Percentiles rank a stretch among this genome's conserved stretches.
phyloP scores from a whole-genome alignment of 2,797 vertebrate species.

The Neoniphon sammara region DNA sequence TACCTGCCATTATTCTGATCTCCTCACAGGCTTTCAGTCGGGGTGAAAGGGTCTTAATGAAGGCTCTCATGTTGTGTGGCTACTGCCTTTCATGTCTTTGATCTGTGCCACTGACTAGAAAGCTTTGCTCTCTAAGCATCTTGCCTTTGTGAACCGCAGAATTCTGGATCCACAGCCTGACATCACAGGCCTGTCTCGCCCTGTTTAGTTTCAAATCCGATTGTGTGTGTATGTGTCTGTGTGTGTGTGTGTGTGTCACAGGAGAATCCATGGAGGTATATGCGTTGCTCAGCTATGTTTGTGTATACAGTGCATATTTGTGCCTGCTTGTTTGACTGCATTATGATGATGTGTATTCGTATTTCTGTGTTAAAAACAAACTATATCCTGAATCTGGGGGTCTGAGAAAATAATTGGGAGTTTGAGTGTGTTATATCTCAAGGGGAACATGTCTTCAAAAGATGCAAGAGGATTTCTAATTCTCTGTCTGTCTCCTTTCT shows the following conservation, averaged over 20 bases:
- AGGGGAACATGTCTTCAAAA: conserved; percentile 30
- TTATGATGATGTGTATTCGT: conserved; percentile 13
- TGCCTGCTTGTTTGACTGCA: conserved; percentile 9
- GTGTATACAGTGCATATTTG: neutral
- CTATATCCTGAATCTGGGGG: conserved; percentile 9
- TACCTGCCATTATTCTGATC: conserved; percentile 8
- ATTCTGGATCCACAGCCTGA: conserved; percentile 13
- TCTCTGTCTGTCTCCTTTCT: too few species aligned
- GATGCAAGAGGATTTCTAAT: neutral
- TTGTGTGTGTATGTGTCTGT: conserved; percentile 1
- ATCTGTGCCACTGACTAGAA: conserved; percentile 44
- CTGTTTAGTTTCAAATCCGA: conserved; percentile 23
- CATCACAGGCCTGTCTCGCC: conserved; percentile 26
- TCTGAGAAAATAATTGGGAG: conserved; percentile 57
- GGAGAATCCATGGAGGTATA: neutral
- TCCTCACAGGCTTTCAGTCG: conserved; percentile 40
- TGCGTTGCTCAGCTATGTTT: neutral
- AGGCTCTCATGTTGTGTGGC: conserved; percentile 43
- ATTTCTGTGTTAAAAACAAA: conserved; percentile 13
- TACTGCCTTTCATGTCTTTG: conserved; percentile 57
- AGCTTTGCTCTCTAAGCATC: conserved; percentile 22
- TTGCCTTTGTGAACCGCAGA: conserved; percentile 6
- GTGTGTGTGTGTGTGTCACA: neutral
- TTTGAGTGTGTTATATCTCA: conserved; percentile 30
- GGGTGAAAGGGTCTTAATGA: conserved; percentile 59